A percentile compares a stretch with the other conserved stretches of the same genome.
phyloP scores from a whole-genome alignment of 2,113 vertebrate genomes.

The Pterophyllum scalare region DNA sequence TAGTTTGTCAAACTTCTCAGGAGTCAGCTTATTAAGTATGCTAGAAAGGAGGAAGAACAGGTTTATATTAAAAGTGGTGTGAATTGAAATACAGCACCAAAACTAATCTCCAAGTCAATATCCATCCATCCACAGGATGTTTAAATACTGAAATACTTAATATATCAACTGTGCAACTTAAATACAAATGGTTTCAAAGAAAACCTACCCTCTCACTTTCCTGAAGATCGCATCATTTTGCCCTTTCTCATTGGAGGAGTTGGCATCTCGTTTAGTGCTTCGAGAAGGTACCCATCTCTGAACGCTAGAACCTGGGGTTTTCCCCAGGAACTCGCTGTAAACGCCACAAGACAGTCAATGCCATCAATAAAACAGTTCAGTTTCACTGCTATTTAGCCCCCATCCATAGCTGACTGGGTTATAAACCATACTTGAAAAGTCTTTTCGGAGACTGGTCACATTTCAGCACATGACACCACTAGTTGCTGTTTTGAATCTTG shows the following conservation, averaged over 20 bases:
- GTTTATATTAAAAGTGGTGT: too few relatives aligned
- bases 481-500: background rate
- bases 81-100: background rate
- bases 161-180: accelerated
- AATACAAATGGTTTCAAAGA: background rate
- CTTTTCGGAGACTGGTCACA: background rate
- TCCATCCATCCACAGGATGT: too few relatives aligned
- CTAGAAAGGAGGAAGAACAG: conserved; percentile 67
- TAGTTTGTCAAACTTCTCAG: conserved; percentile 99
- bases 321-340: conserved; percentile 99
- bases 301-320: conserved; percentile 98
- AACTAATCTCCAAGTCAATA: background rate
- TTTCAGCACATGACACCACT: background rate
- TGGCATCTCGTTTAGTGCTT: conserved; percentile 99
- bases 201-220: conserved; percentile 98
- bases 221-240: conserved; percentile 98
- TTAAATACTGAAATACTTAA: too few relatives aligned
- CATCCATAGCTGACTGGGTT: background rate
- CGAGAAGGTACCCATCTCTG: conserved; percentile 99
- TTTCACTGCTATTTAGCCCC: accelerated
- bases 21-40: conserved; percentile 99
- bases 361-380: background rate
- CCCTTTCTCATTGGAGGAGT: conserved; percentile 96
- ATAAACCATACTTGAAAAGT: background rate
- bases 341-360: conserved; percentile 16